A percentile compares a stretch with the other conserved stretches of the same genome.
phyloP scores from a whole-genome alignment of 2,113 vertebrate genomes.

The Cyanocitta stelleri region DNA sequence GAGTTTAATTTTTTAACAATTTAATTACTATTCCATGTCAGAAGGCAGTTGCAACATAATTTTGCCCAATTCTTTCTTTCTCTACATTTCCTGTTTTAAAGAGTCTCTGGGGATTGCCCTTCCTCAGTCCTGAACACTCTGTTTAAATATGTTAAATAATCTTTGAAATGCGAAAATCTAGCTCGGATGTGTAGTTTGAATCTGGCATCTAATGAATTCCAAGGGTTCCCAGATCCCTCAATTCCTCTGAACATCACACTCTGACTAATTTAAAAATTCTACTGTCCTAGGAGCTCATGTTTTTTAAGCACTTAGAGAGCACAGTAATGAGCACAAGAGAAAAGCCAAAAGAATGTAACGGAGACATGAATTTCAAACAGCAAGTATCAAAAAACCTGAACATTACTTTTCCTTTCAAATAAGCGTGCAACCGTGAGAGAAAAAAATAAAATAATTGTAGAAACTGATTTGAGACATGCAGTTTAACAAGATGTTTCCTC shows the following conservation, averaged over 20 bases:
- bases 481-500: neutral
- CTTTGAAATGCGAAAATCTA: neutral
- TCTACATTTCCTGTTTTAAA: neutral
- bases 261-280: neutral
- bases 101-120: neutral
- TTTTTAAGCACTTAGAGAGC: neutral
- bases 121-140: neutral
- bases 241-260: neutral
- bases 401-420: neutral
- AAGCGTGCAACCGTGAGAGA: neutral
- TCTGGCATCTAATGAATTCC: neutral
- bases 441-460: neutral
- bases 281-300: neutral
- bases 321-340: neutral
- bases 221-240: neutral
- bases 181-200: neutral
- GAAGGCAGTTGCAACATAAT: neutral
- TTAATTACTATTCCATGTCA: neutral
- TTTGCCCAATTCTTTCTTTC: neutral
- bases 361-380: neutral
- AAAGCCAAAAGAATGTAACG: neutral
- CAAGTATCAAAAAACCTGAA: neutral
- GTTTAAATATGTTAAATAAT: neutral
- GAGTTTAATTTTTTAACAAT: neutral
- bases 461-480: neutral